Percentiles rank a stretch among this genome's conserved stretches.
Conservation (phyloP, 92 coral and sea anemone species). For the Ricordea florida region DNA sequence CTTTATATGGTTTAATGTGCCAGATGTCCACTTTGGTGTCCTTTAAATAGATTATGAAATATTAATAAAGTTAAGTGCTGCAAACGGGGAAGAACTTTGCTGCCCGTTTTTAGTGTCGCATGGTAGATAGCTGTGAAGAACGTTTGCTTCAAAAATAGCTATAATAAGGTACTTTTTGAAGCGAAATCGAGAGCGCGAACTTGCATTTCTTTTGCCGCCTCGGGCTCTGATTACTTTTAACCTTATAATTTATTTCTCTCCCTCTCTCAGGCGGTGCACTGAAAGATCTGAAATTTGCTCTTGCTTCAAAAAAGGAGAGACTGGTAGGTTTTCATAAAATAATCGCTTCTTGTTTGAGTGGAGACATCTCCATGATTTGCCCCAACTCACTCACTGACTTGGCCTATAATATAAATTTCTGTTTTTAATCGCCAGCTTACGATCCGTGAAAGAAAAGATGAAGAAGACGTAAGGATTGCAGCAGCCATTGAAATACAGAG, state of each 20-base stretch:
- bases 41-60: not conserved
- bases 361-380: not conserved
- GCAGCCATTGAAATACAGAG: constrained; percentile 96
- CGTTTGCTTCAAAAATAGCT: not conserved
- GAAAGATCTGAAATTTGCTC: constrained; percentile 47
- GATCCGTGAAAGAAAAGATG: constrained; percentile 31
- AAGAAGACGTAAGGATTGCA: constrained; percentile 66
- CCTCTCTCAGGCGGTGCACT: constrained; percentile 50
- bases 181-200: not conserved
- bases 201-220: not conserved
- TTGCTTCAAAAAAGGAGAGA: constrained; percentile 75
- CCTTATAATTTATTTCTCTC: not conserved
- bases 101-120: not conserved
- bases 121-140: not conserved
- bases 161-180: not conserved
- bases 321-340: constrained; percentile 49
- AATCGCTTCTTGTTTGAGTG: not conserved
- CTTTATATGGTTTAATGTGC: not conserved
- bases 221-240: not conserved
- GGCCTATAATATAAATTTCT: not conserved
- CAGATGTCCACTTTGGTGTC: not conserved
- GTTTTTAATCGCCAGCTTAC: not conserved
- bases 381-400: not conserved
- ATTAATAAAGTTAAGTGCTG: no score
- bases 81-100: no score